phyloP scores from a whole-genome alignment of 2,113 vertebrate genomes.

The Atherinomorus stipes region DNA sequence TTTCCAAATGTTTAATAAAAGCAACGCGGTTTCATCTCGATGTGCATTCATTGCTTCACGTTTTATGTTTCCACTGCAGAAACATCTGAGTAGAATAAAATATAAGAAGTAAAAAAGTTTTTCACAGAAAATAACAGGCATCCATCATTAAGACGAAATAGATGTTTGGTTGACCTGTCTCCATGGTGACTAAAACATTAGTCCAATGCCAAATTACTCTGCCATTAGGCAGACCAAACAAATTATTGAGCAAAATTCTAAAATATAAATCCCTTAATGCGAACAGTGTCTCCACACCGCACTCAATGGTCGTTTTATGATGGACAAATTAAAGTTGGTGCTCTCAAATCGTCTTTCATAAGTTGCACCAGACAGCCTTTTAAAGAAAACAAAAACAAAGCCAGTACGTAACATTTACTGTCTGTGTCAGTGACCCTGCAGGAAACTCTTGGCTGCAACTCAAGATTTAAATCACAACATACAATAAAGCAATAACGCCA shows the following conservation, averaged over 20 bases:
- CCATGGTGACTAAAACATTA: conserved; percentile 63
- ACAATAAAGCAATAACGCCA: conserved; percentile 3
- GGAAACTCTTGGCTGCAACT: not conserved
- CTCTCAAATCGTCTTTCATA: conserved; percentile 12
- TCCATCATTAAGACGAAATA: not conserved
- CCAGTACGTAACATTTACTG: not conserved
- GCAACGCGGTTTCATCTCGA: not conserved
- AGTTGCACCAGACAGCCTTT: not conserved
- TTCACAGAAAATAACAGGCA: conserved; percentile 23
- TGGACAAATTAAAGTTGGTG: conserved; percentile 6
- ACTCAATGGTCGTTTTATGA: conserved; percentile 2
- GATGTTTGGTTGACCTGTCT: conserved; percentile 28
- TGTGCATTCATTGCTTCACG: not conserved
- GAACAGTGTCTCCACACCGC: not conserved
- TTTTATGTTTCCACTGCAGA: conserved; percentile 10
- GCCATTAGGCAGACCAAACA: conserved; percentile 34
- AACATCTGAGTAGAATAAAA: not conserved
- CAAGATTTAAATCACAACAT: not conserved
- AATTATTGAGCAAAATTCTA: conserved; percentile 7
- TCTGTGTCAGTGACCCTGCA: conserved; percentile 23
- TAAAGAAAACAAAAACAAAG: conserved; percentile 10
- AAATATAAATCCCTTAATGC: conserved; percentile 17
- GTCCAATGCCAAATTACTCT: not conserved
- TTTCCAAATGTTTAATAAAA: conserved; percentile 2
- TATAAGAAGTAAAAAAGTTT: not conserved